Conservation (phyloP, 2,113 vertebrate species). For the Amphilophus citrinellus region DNA sequence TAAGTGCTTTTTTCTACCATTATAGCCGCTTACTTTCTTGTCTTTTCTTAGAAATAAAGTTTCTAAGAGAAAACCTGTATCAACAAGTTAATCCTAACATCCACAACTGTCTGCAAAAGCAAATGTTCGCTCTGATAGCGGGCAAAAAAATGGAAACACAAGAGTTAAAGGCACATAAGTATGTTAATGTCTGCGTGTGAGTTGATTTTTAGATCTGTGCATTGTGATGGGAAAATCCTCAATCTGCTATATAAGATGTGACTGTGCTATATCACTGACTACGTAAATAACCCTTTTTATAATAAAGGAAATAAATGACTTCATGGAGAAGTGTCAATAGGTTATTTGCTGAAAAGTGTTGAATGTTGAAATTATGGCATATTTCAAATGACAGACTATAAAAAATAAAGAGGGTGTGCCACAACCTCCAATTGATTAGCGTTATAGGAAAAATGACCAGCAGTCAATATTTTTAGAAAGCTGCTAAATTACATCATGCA, state of each 20-base stretch:
- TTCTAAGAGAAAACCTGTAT: constrained; percentile 28
- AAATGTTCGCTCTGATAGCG: neutral
- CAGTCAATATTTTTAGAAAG: neutral
- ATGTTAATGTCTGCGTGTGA: neutral
- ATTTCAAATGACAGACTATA: constrained; percentile 4
- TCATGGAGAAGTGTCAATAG: constrained; percentile 12
- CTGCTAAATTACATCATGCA: neutral
- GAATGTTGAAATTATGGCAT: neutral
- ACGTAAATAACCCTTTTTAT: neutral
- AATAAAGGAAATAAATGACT: constrained; percentile 13
- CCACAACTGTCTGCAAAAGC: neutral
- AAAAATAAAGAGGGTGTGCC: neutral
- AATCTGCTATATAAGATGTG: neutral
- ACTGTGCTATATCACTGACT: constrained; percentile 5
- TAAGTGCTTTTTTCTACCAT: constrained; percentile 46
- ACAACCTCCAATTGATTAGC: neutral
- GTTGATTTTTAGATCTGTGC: neutral
- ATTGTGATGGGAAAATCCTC: neutral
- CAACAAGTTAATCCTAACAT: constrained; percentile 36
- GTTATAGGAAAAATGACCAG: constrained; percentile 17
- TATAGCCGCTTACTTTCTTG: constrained; percentile 13
- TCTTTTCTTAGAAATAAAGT: constrained; percentile 19
- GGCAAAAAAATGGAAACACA: neutral
- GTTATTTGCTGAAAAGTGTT: neutral
- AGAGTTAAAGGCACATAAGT: neutral